phyloP scores from a whole-genome alignment of 2,113 vertebrate species.

The Miniopterus natalensis region DNA sequence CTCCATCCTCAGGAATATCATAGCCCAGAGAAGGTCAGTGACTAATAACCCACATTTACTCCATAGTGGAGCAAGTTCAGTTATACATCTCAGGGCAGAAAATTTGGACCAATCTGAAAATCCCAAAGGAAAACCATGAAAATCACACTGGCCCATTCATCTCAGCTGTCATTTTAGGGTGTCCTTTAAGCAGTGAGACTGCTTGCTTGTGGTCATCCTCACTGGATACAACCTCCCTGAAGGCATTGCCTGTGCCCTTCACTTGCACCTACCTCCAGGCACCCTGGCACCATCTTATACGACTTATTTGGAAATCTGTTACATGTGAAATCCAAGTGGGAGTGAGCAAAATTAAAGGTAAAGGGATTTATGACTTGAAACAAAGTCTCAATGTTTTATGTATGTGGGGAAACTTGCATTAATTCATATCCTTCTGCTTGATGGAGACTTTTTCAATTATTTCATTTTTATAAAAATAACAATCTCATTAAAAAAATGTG shows the following conservation, averaged over 20 bases:
- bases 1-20: neutral
- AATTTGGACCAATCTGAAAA: neutral
- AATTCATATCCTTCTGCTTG: conserved; percentile 82
- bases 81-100: neutral
- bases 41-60: neutral
- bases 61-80: neutral
- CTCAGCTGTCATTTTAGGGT: neutral
- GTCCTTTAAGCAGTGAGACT: neutral
- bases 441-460: conserved; percentile 77
- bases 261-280: neutral
- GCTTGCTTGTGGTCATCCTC: neutral
- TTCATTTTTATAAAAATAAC: conserved; percentile 69
- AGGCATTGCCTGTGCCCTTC: neutral
- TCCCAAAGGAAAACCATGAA: neutral
- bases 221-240: neutral
- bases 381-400: conserved; percentile 81
- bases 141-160: neutral
- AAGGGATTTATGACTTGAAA: conserved; percentile 64
- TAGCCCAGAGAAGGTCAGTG: neutral
- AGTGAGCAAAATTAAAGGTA: conserved; percentile 73
- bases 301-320: conserved; percentile 66
- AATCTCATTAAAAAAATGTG: conserved; percentile 40
- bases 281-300: conserved; percentile 20
- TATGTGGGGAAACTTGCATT: conserved; percentile 79
- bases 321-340: neutral